phyloP scores from a whole-genome alignment of 2,888 invertebrate genomes.

The Lasius platythorax region DNA sequence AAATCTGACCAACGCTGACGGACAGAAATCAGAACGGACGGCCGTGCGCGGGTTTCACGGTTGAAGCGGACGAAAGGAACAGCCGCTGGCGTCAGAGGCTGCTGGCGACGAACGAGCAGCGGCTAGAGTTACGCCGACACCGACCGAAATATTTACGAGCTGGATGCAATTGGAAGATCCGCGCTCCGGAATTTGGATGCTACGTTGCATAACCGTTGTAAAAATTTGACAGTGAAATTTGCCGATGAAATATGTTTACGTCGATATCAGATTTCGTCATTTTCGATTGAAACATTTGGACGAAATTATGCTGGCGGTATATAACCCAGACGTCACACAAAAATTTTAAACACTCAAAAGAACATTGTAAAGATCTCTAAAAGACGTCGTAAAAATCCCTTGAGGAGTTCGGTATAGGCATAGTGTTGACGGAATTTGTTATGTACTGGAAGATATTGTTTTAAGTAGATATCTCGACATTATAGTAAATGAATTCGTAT shows the following conservation, averaged over 20 bases:
- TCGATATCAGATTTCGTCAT: background rate
- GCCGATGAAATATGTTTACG: conserved; percentile 18
- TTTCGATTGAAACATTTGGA: background rate
- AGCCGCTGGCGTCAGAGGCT: conserved; percentile 37
- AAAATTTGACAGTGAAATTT: conserved; percentile 25
- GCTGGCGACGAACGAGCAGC: conserved; percentile 28
- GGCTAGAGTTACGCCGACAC: conserved; percentile 42
- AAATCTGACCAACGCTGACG: conserved; percentile 82
- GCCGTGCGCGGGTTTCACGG: conserved; percentile 67
- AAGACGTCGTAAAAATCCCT: background rate
- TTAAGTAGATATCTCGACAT: background rate
- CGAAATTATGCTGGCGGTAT: conserved; percentile 5
- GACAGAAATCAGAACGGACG: conserved; percentile 79
- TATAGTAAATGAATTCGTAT: background rate
- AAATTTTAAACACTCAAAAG: background rate
- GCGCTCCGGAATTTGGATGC: conserved; percentile 21
- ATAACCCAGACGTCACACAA: no score
- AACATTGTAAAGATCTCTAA: background rate
- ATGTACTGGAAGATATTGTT: background rate
- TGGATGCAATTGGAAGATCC: conserved; percentile 44
- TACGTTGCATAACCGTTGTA: conserved; percentile 31
- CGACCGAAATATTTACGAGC: conserved; percentile 54
- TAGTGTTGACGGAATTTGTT: background rate
- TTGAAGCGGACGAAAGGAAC: conserved; percentile 58
- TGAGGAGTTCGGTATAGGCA: background rate